Evolutionary conservation across 2,113 vertebrate species (phyloP).

Genomic region (Vanacampus margaritifer): DNA sequence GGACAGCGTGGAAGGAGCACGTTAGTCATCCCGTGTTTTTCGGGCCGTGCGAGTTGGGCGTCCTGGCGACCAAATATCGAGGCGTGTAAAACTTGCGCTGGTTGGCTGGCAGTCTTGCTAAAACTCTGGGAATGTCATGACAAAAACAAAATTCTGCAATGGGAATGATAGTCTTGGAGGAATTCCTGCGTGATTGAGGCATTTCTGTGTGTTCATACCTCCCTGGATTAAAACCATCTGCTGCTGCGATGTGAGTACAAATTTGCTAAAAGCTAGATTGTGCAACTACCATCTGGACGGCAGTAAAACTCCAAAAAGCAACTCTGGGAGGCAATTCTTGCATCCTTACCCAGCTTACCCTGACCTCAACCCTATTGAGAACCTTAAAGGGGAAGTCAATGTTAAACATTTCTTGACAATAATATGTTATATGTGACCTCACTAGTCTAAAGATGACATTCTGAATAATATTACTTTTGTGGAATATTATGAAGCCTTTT

Average conservation of each 20-base stretch:
- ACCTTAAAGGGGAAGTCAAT: too few species aligned
- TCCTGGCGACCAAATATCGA: slow-evolving; percentile 62
- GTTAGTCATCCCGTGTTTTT: slow-evolving; percentile 62
- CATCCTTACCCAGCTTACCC: neutral
- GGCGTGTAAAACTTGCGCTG: slow-evolving; percentile 58
- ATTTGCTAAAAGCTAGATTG: neutral
- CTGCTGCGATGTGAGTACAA: slow-evolving; percentile 41
- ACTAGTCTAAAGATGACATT: too few species aligned
- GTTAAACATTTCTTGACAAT: too few species aligned
- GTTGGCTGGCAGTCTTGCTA: slow-evolving; percentile 52
- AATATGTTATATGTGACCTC: too few species aligned
- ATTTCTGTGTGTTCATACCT: slow-evolving; percentile 57
- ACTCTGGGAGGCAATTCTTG: neutral
- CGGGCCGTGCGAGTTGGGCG: slow-evolving; percentile 51
- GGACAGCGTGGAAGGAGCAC: slow-evolving; percentile 12
- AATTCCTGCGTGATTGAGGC: slow-evolving; percentile 63
- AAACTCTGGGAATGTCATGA: slow-evolving; percentile 65
- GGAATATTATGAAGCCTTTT: too few species aligned
- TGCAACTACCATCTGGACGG: slow-evolving; percentile 1
- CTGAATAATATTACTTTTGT: too few species aligned
- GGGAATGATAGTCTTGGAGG: slow-evolving; percentile 63
- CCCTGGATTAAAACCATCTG: slow-evolving; percentile 65
- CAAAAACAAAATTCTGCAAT: slow-evolving; percentile 69
- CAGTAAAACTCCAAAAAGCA: neutral
- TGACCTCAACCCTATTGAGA: neutral